phyloP scores from a whole-genome alignment of 2,797 vertebrate genomes.

The Orestias chungarensis region DNA sequence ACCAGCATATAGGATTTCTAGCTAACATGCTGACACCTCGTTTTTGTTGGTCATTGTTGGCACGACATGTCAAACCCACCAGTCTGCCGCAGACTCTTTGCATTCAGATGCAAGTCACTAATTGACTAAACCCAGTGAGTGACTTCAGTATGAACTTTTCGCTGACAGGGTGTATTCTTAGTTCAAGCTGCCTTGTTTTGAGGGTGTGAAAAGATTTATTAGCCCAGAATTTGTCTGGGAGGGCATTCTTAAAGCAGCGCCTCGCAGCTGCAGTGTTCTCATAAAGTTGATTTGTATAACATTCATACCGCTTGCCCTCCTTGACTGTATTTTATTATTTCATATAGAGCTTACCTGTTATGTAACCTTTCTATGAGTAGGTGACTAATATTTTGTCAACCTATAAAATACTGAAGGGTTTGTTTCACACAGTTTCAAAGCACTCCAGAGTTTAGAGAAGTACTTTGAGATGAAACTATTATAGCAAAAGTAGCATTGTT shows the following conservation, averaged over 20 bases:
- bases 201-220: conserved; percentile 61
- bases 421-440: neutral
- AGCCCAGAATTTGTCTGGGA: conserved; percentile 55
- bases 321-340: conserved; percentile 17
- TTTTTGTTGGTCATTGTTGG: conserved; percentile 52
- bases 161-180: conserved; percentile 32
- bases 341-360: conserved; percentile 13
- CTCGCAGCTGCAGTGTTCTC: conserved; percentile 49
- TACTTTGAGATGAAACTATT: neutral
- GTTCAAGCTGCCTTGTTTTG: conserved; percentile 47
- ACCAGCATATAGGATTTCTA: conserved; percentile 40
- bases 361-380: neutral
- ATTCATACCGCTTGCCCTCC: conserved; percentile 45
- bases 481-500: no score
- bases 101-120: conserved; percentile 36
- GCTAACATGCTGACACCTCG: conserved; percentile 34
- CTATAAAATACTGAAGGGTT: no score
- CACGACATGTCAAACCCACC: conserved; percentile 55
- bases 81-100: conserved; percentile 28
- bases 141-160: conserved; percentile 37
- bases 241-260: conserved; percentile 47
- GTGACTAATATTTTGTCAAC: neutral
- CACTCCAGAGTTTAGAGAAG: neutral
- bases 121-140: conserved; percentile 34
- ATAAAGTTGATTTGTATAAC: conserved; percentile 67